A percentile compares a stretch with the other conserved stretches of the same genome.
Conservation (phyloP, 2,797 vertebrate genomes). For the Hydrophis major region DNA sequence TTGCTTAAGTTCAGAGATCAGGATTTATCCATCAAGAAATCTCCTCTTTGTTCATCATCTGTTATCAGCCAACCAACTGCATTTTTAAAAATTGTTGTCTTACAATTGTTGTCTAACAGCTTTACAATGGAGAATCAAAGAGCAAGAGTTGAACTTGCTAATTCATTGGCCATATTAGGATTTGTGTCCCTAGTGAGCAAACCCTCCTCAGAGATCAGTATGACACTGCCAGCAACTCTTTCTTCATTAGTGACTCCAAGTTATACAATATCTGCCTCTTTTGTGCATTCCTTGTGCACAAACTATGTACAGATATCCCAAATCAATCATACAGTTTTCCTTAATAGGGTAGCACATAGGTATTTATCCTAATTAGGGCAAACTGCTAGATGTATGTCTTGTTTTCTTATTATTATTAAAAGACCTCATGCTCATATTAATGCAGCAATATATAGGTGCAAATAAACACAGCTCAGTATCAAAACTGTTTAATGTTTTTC, state of each 20-base stretch:
- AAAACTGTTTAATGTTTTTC: background rate
- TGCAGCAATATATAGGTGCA: background rate
- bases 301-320: background rate
- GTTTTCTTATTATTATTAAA: background rate
- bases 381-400: background rate
- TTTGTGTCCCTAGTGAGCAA: background rate
- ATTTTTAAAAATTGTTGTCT: background rate
- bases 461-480: background rate
- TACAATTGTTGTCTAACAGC: background rate
- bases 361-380: background rate
- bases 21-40: background rate
- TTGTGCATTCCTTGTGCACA: background rate
- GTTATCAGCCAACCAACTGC: background rate
- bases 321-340: background rate
- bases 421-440: background rate
- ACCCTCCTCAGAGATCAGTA: background rate
- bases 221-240: background rate
- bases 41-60: background rate
- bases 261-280: background rate
- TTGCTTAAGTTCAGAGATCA: background rate
- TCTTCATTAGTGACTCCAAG: background rate
- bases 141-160: background rate
- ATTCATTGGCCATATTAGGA: background rate
- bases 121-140: background rate
- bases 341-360: background rate